Evolutionary conservation across 2,888 invertebrate genomes (phyloP), one percentile per base, ranked within the genome.

Genomic region (Drosophila glabriapex): DNA sequence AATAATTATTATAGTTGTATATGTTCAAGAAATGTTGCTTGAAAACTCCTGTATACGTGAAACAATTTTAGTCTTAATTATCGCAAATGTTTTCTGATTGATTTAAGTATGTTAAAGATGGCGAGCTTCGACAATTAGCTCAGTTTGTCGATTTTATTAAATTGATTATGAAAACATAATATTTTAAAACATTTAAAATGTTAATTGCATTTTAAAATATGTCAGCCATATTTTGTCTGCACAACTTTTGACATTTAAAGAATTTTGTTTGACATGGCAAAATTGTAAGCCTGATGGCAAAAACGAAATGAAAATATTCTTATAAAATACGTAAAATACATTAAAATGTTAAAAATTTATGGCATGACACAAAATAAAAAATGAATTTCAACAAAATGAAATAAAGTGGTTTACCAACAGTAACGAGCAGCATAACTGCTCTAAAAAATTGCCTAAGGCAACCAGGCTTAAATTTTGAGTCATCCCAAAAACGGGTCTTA

Each of bases 401-500:
- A 1, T 22, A 25, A 6, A 46, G 12, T 35, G 49, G 6, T 5
- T n/a, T 19, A 19, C 14, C 35, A 19, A 33, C 46, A 55, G 37
- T 56, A 25, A 37, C 25, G 59, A 43, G 43, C 49, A 56, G 25
- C 16, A 19, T 37, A 68, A 22, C 28, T 31, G 14, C 25, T 53
- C 33, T 46, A 60, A 49, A 49, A 54, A 70, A 68, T 41, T 55
- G 39, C 39, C 49, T 14, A 25, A 55, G 43, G 55, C 29, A 70
- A 49, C 31, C 60, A 29, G 25, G 16, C 39, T 43, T 37, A 28
- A 39, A 39, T 33, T 55, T 55, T 22, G 6, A 41, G 28, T 19
- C 28, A 28, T 1, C 5, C 37, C 25, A 49, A 41, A 54, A 54
- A 52, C 22, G 31, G 31, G 52, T 9, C 41, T 28, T 55, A 43